A percentile compares a stretch with the other conserved stretches of the same genome.
Evolutionary conservation across 2,797 vertebrate genomes (phyloP).

Genomic region (Sarcoramphus papa): DNA sequence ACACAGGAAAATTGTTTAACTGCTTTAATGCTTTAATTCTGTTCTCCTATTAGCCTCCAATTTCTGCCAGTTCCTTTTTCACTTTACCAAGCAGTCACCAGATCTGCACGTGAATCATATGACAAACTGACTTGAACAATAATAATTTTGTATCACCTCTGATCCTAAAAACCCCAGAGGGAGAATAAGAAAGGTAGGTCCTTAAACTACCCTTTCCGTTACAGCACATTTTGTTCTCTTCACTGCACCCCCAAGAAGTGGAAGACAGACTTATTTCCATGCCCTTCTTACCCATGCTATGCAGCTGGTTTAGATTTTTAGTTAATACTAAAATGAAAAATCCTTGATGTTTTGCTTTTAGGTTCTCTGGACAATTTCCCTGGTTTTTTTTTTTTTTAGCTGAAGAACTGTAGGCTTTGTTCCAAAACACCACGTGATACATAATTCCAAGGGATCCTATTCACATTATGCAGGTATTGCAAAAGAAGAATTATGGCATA

Average conservation of each 20-base stretch:
- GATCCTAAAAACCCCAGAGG: background rate
- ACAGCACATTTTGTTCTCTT: background rate
- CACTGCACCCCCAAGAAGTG: background rate
- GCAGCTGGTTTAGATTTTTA: background rate
- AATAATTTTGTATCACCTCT: background rate
- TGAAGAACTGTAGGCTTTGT: background rate
- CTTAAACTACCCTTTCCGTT: background rate
- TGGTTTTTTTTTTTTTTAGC: background rate
- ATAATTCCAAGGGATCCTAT: background rate
- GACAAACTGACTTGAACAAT: background rate
- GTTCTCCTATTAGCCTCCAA: background rate
- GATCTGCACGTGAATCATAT: background rate
- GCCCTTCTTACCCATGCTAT: background rate
- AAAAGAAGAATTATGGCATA: background rate
- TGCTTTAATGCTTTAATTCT: background rate
- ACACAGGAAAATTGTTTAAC: background rate
- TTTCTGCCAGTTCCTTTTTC: slow-evolving; percentile 5
- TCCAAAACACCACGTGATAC: slow-evolving; percentile 25
- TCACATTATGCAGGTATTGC: slow-evolving; percentile 15
- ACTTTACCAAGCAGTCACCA: background rate
- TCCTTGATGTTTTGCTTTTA: background rate
- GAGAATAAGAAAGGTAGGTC: background rate
- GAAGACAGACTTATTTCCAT: background rate
- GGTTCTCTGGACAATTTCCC: background rate
- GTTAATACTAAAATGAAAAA: background rate